These are phyloP conservation scores for Pipra filicauda DNA, from an alignment of 2,113 vertebrate species.

Conservation along the genomic window DNA sequence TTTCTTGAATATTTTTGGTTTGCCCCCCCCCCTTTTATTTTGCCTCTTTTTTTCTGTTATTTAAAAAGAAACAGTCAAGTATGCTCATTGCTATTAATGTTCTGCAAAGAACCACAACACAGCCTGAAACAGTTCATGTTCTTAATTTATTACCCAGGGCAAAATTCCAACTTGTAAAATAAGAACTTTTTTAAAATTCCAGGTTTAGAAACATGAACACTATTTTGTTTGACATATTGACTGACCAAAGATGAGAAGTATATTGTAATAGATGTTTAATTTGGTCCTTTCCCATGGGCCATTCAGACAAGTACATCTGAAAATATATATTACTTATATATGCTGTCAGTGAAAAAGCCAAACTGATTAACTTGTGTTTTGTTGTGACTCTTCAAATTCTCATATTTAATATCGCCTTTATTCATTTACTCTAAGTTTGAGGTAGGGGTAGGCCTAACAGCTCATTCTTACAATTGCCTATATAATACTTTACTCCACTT, in stretches of 20 bases:
- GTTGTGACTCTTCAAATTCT: background rate
- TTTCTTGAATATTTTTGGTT: background rate
- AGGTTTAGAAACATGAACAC: background rate
- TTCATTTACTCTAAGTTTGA: background rate
- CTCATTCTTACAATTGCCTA: background rate
- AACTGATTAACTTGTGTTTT: background rate
- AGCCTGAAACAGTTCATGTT: background rate
- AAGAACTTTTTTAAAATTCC: background rate
- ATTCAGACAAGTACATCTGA: background rate
- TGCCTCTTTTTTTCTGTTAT: background rate
- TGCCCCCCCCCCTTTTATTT: background rate
- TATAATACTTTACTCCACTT: background rate
- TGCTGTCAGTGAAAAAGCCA: background rate
- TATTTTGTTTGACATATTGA: background rate
- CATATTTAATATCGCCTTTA: background rate
- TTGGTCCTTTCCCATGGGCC: background rate
- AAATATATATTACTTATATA: background rate
- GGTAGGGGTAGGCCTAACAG: background rate
- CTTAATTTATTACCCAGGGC: background rate
- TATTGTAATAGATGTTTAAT: background rate
- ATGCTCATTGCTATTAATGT: background rate
- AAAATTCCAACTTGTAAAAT: background rate
- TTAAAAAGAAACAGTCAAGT: background rate
- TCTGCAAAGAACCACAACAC: background rate
- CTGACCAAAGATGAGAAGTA: background rate